Evolutionary conservation across 2,113 vertebrate species (phyloP), one percentile per base, ranked within the genome.

Genomic region (Struthio camelus): DNA sequence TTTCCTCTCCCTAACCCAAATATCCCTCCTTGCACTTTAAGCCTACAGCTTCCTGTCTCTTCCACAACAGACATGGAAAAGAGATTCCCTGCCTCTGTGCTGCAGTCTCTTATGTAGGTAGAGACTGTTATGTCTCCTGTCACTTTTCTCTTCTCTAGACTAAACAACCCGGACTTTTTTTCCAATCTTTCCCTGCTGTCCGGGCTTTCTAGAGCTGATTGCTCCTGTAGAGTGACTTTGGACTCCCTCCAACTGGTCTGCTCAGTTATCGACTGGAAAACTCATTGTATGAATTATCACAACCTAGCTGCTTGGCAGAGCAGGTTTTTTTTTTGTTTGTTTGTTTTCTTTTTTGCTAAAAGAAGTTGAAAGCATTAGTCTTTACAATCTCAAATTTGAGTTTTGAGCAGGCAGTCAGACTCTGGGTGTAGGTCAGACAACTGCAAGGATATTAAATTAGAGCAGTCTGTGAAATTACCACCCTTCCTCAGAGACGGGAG

Each of bases 91-190:
- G 87, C 40, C 70, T 77, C 48, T 86, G 0, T 44, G 38, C 40
- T 38, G 79, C 8, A 6, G 70, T 75, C 79, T 70, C 80, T 67
- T 46, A 38, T 11, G 30, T 80, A 59, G 80, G 62, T 90, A n/a
- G 94, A 91, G 87, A 71, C 65, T 83, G 46, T 79, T 96, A 85
- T 70, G 85, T 87, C 76, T 96, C 76, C 70, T 93, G 96, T 92
- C 96, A 78, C 67, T 91, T 90, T 59, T 85, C 14, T 50, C 38
- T 85, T 84, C 76, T 67, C 76, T 88, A 97, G 96, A 96, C 96
- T 96, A 97, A 97, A 97, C 96, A 96, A 54, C 46, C 12, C 25
- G 61, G 76, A 32, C 25, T 53, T 66, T 93, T 56, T 94, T 96
- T 72, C 85, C 56, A 62, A 15, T 71, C 36, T 85, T 83, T 83